Evolutionary conservation across 2,888 invertebrate species (phyloP).

Genomic region (Lutraria lutraria): DNA sequence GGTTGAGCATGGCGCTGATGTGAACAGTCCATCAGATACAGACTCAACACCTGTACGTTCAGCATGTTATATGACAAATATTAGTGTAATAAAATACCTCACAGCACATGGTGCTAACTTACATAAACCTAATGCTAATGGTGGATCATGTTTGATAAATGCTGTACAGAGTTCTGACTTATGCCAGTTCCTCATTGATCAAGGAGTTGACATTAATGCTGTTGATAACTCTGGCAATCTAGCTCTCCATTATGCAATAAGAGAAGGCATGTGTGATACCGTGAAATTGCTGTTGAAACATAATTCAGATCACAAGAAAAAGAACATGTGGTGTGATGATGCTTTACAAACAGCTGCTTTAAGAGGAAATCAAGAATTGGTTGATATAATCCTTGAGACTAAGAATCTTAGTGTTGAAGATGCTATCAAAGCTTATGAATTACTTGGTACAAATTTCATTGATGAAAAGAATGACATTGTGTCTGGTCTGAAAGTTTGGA

Average conservation of each 20-base stretch:
- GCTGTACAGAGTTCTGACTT: conserved; percentile 94
- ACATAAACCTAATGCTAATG: conserved; percentile 94
- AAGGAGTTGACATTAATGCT: conserved; percentile 94
- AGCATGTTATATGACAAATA: conserved; percentile 93
- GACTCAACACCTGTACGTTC: conserved; percentile 95
- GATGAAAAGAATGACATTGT: conserved; percentile 93
- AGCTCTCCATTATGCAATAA: conserved; percentile 96
- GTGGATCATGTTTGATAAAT: conserved; percentile 97
- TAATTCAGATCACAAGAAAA: conserved; percentile 91
- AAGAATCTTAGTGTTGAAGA: conserved; percentile 90
- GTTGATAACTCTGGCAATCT: conserved; percentile 96
- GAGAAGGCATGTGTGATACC: conserved; percentile 91
- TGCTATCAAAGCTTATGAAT: conserved; percentile 94
- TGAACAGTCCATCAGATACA: conserved; percentile 95
- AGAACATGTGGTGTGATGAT: conserved; percentile 94
- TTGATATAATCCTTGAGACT: conserved; percentile 90
- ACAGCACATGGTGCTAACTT: conserved; percentile 88
- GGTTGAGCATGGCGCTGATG: conserved; percentile 92
- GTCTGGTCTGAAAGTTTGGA: conserved; percentile 89
- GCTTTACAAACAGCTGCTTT: conserved; percentile 95
- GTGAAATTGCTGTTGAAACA: conserved; percentile 92
- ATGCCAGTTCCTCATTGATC: conserved; percentile 92
- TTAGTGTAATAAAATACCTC: conserved; percentile 82
- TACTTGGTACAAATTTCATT: conserved; percentile 95
- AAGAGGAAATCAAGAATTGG: conserved; percentile 89